Evolutionary conservation across 2,888 invertebrate genomes (phyloP).

Genomic region (Eutolmus rufibarbis): DNA sequence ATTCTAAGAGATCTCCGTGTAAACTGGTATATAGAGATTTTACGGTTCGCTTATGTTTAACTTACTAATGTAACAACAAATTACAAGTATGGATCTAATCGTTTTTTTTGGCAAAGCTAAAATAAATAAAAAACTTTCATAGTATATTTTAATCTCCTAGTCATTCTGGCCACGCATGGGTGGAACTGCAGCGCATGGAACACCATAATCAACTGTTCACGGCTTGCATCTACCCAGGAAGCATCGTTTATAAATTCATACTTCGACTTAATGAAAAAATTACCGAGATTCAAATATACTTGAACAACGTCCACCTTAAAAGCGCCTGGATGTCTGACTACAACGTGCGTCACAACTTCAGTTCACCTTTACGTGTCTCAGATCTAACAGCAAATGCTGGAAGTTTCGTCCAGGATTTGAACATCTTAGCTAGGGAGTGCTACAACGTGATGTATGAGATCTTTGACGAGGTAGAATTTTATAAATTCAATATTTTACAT

Average conservation of each 20-base stretch:
- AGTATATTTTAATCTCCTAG: constrained; percentile 41
- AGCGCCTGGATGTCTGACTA: constrained; percentile 75
- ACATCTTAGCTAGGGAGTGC: constrained; percentile 66
- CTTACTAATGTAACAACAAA: too few relatives aligned
- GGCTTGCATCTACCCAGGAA: constrained; percentile 72
- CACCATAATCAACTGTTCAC: constrained; percentile 67
- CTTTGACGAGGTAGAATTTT: constrained; percentile 64
- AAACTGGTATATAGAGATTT: too few relatives aligned
- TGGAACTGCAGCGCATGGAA: constrained; percentile 69
- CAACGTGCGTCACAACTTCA: constrained; percentile 73
- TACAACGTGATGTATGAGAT: constrained; percentile 67
- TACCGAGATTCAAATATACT: constrained; percentile 59
- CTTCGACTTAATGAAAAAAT: constrained; percentile 61
- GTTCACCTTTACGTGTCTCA: constrained; percentile 71
- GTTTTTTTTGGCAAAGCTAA: too few relatives aligned
- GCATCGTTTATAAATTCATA: constrained; percentile 64
- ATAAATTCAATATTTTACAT: neutral
- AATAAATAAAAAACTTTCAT: too few relatives aligned
- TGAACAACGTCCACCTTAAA: constrained; percentile 56
- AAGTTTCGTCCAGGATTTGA: constrained; percentile 67
- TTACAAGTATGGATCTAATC: too few relatives aligned
- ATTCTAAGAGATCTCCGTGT: too few relatives aligned
- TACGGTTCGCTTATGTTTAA: too few relatives aligned
- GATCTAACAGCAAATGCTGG: constrained; percentile 68
- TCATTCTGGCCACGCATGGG: constrained; percentile 63